Conservation (phyloP, 2,113 vertebrate genomes). For the Brachionichthys hirsutus region DNA sequence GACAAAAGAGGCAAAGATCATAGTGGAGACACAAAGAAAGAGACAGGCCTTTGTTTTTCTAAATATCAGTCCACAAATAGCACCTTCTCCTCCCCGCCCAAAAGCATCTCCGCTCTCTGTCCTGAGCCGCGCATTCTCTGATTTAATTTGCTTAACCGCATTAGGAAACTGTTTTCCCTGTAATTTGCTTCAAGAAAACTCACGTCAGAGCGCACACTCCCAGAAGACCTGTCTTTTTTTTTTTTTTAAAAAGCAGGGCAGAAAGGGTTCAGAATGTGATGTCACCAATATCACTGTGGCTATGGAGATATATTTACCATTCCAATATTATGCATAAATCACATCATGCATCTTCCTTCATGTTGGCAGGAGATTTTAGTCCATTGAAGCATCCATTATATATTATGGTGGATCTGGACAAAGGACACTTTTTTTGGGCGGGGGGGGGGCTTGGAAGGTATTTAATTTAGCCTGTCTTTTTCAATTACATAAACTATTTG, state of each 20-base stretch:
- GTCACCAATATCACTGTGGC: too few species aligned
- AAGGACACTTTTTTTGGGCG: too few species aligned
- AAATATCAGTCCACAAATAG: conserved; percentile 42
- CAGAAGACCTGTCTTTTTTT: conserved; percentile 45
- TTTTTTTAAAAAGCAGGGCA: conserved; percentile 42
- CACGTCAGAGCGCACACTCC: conserved; percentile 57
- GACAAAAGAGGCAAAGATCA: conserved; percentile 29
- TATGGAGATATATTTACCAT: too few species aligned
- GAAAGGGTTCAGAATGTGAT: background rate
- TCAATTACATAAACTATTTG: too few species aligned
- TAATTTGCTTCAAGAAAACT: conserved; percentile 68
- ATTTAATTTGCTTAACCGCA: conserved; percentile 80
- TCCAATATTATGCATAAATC: too few species aligned
- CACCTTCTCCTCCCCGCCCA: conserved; percentile 24
- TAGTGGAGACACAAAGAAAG: conserved; percentile 30
- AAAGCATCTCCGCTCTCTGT: conserved; percentile 9
- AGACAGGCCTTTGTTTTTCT: conserved; percentile 40
- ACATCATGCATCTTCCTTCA: too few species aligned
- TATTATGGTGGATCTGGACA: too few species aligned
- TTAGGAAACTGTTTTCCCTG: conserved; percentile 72
- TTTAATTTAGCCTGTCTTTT: too few species aligned
- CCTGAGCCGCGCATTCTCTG: conserved; percentile 68
- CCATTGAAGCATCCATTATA: too few species aligned
- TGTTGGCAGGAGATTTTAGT: too few species aligned
- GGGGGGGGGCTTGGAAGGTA: too few species aligned